These are phyloP conservation scores for Lagodon rhomboides DNA, from an alignment of 2,797 vertebrate species.

Conservation along the genomic window DNA sequence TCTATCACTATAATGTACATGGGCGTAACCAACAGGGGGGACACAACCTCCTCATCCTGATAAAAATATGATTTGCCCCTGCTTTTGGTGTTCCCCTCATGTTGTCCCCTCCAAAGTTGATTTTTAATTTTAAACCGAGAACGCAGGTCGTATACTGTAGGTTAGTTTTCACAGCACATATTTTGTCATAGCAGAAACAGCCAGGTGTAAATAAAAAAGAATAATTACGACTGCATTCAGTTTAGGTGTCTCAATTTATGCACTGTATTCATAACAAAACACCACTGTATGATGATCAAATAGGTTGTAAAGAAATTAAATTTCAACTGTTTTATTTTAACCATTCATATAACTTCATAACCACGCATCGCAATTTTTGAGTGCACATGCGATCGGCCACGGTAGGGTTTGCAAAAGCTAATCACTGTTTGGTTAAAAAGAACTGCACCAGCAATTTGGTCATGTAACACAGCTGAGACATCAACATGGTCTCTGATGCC, in stretches of 20 bases:
- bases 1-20: neutral
- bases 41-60: too few species aligned
- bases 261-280: too few species aligned
- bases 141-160: too few species aligned
- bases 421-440: neutral
- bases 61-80: too few species aligned
- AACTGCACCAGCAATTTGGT: neutral
- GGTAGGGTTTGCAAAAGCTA: neutral
- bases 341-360: neutral
- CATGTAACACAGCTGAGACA: constrained; percentile 5
- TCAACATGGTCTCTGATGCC: neutral
- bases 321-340: neutral
- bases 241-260: neutral
- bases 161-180: too few species aligned
- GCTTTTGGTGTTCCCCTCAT: too few species aligned
- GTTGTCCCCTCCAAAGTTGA: too few species aligned
- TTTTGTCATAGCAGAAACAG: neutral
- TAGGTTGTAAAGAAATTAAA: neutral
- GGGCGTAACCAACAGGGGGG: too few species aligned
- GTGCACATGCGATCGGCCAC: neutral
- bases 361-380: neutral
- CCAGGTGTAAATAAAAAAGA: neutral
- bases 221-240: neutral
- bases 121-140: too few species aligned
- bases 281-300: too few species aligned